Evolutionary conservation across 2,113 vertebrate genomes (phyloP), one percentile per base, ranked within the genome.

Genomic region (Daphoenositta chrysoptera): DNA sequence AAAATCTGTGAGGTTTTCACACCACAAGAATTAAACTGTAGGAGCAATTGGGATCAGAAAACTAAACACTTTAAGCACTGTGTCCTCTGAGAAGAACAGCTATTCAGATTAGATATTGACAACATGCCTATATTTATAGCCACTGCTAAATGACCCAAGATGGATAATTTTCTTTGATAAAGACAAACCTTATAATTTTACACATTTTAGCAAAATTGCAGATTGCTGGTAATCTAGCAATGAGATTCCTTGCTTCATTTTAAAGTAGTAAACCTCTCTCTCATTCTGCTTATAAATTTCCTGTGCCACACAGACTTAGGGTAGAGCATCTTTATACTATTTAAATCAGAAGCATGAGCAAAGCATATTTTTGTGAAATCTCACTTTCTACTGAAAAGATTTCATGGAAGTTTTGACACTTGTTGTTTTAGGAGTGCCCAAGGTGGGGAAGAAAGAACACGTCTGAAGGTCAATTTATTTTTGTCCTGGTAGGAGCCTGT

Each of bases 141-240:
- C 66, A 50, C 58, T 90, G 83, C 40, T 91, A 92, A 94, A 93
- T 95, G 76, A 93, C n/a, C 80, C 66, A 90, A 75, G 86, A 83
- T 95, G 71, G 73, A 95, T 87, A 1, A 40, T 82, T 81, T 83
- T 83, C 70, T 81, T 58, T 78, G 56, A 81, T 86, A 92, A 94
- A 95, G 87, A 95, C 64, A 92, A 96, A 92, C 21, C 21, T 91
- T 79, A 35, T 68, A 31, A 90, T 94, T 93, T 94, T 93, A 90
- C 48, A 75, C 7, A 79, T 89, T 96, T 96, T 92, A 96, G 26
- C 53, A 93, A 94, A 96, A 96, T 51, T 85, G 51, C 27, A 90
- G 90, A 93, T 96, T 95, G 39, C 51, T 89, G n/a, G 44, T 91
- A 94, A 85, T 92, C 68, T 73, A 81, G 58, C 53, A 86, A 37